A percentile compares a stretch with the other conserved stretches of the same genome.
phyloP scores from a whole-genome alignment of 2,113 vertebrate genomes.

The Orthonyx spaldingii region DNA sequence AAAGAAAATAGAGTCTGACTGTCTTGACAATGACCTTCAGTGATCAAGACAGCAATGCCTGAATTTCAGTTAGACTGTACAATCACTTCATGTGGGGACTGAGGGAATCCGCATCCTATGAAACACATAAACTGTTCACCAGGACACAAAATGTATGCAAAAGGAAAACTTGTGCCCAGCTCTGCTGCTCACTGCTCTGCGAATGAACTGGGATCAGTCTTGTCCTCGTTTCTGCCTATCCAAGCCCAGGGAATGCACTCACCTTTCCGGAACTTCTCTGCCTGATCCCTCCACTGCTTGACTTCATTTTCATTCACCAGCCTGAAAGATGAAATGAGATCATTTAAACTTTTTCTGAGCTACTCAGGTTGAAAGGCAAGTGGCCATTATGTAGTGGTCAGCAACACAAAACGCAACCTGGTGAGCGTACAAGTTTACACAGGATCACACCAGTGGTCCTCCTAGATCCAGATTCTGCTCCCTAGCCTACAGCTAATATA shows the following conservation, averaged over 20 bases:
- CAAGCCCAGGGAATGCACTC: neutral
- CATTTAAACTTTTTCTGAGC: neutral
- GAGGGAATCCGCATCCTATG: neutral
- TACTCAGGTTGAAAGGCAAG: neutral
- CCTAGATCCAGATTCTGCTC: neutral
- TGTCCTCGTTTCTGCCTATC: neutral
- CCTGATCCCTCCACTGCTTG: constrained; percentile 93
- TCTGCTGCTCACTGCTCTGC: neutral
- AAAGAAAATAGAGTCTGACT: neutral
- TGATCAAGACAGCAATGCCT: neutral
- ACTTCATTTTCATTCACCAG: constrained; percentile 97
- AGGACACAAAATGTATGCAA: neutral
- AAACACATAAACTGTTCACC: neutral
- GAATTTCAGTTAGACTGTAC: neutral
- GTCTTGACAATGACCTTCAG: neutral
- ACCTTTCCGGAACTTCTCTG: constrained; percentile 97
- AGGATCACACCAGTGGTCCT: neutral
- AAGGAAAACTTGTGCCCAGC: neutral
- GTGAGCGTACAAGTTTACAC: neutral
- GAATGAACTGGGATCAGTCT: neutral
- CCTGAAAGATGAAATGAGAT: constrained; percentile 68
- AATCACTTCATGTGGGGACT: neutral
- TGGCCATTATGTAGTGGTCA: neutral
- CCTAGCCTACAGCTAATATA: neutral
- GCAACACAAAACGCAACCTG: neutral